Percentiles rank a stretch among this genome's conserved stretches.
Evolutionary conservation across 2,888 invertebrate species (phyloP).

Genomic region (Panzeria rudis): DNA sequence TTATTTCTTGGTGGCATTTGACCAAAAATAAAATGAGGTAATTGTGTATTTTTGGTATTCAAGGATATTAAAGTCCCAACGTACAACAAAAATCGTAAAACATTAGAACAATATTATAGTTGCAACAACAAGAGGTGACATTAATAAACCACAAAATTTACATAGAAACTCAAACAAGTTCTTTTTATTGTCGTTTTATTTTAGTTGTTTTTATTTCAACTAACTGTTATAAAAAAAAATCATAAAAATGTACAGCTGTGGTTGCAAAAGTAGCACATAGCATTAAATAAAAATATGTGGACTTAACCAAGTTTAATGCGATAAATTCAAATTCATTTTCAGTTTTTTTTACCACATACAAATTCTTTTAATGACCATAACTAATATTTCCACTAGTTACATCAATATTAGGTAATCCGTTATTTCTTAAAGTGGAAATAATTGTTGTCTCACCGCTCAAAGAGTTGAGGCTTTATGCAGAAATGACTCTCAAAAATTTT

Average conservation of each 20-base stretch:
- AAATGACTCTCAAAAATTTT: too few relatives aligned
- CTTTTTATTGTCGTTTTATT: constrained; percentile 12
- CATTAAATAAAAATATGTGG: too few relatives aligned
- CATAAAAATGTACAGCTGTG: neutral
- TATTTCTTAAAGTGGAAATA: too few relatives aligned
- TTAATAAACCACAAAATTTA: constrained; percentile 45
- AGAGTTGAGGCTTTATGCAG: too few relatives aligned
- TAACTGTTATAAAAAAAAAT: neutral
- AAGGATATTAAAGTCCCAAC: constrained; percentile 44
- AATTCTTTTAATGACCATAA: too few relatives aligned
- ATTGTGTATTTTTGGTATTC: constrained; percentile 60
- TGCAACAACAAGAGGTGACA: neutral
- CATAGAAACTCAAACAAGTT: constrained; percentile 10
- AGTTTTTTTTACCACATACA: too few relatives aligned
- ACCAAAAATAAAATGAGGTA: constrained; percentile 66
- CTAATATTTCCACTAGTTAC: too few relatives aligned
- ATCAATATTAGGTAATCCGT: too few relatives aligned
- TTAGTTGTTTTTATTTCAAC: neutral
- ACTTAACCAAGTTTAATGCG: too few relatives aligned
- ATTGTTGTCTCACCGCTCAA: too few relatives aligned
- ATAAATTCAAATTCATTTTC: too few relatives aligned
- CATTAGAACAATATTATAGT: too few relatives aligned
- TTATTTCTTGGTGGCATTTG: constrained; percentile 50
- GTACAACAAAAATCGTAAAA: neutral
- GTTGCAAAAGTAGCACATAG: neutral